phyloP scores from a whole-genome alignment of 2,113 vertebrate species.

The Lates calcarifer region DNA sequence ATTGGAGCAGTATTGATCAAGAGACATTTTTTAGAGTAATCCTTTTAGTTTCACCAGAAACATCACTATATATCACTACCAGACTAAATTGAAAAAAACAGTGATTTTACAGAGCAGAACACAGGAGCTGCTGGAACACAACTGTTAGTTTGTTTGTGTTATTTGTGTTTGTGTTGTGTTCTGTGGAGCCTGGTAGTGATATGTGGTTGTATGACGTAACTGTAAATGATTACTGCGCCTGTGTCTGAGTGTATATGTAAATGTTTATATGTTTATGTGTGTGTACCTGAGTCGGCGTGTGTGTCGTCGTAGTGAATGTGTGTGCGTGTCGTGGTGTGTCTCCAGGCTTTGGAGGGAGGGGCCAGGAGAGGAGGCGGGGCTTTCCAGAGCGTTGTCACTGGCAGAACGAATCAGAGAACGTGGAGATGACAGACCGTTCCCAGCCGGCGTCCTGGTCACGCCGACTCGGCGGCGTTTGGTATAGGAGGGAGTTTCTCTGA shows the following conservation, averaged over 20 bases:
- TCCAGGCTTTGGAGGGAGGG: slow-evolving; percentile 94
- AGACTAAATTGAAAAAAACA: too few species aligned
- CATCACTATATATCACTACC: too few species aligned
- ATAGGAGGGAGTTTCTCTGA: slow-evolving; percentile 96
- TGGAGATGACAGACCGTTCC: slow-evolving; percentile 88
- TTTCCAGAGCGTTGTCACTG: slow-evolving; percentile 95
- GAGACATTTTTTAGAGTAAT: too few species aligned
- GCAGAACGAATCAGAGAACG: slow-evolving; percentile 94
- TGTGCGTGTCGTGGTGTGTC: slow-evolving; percentile 80
- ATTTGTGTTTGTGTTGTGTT: too few species aligned
- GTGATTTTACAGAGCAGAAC: too few species aligned
- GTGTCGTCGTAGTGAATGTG: slow-evolving; percentile 79
- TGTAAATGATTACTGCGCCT: neutral
- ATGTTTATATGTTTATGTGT: neutral
- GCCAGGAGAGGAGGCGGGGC: slow-evolving; percentile 90
- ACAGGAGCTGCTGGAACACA: too few species aligned
- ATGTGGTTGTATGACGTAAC: too few species aligned
- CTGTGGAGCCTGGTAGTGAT: too few species aligned
- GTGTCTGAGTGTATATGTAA: too few species aligned
- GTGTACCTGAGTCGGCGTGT: slow-evolving; percentile 81
- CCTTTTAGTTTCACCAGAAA: too few species aligned
- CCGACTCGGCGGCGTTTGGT: slow-evolving; percentile 87
- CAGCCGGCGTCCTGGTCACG: slow-evolving; percentile 73
- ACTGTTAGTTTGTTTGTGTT: too few species aligned
- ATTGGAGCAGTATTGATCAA: too few species aligned